phyloP scores from a whole-genome alignment of 1,140 invertebrate genomes.

The Ericerus pela region DNA sequence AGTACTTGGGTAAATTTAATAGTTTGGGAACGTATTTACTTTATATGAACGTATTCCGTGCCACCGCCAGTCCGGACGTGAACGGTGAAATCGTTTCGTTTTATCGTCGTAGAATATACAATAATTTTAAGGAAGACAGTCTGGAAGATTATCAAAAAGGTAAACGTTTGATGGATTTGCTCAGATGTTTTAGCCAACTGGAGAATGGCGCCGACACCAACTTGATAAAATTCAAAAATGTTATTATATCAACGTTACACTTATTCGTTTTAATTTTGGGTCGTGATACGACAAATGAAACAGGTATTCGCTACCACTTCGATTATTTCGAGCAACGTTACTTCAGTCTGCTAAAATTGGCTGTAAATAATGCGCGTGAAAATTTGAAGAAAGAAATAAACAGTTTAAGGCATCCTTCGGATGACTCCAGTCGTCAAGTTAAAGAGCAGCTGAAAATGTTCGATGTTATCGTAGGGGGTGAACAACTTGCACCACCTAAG shows the following conservation, averaged over 20 bases:
- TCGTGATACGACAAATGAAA: neutral
- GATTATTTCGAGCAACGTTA: neutral
- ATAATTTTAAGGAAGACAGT: neutral
- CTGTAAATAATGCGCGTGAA: neutral
- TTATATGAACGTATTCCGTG: neutral
- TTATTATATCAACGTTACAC: neutral
- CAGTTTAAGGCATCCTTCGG: neutral
- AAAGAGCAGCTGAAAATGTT: no score
- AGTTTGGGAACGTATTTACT: neutral
- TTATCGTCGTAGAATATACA: neutral
- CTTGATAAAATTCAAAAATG: neutral
- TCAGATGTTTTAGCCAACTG: neutral
- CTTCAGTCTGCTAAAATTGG: neutral
- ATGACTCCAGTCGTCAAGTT: no score
- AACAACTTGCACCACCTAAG: neutral
- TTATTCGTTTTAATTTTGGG: neutral
- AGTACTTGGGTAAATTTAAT: neutral
- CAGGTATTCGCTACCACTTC: neutral
- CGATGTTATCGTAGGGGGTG: neutral
- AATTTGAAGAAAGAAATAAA: conserved; percentile 1
- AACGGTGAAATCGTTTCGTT: neutral
- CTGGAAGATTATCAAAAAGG: neutral
- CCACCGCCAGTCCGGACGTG: neutral
- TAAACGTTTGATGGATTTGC: neutral
- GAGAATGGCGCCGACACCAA: neutral